Conservation (phyloP, 2,113 vertebrate genomes). For the Centropus unirufus region DNA sequence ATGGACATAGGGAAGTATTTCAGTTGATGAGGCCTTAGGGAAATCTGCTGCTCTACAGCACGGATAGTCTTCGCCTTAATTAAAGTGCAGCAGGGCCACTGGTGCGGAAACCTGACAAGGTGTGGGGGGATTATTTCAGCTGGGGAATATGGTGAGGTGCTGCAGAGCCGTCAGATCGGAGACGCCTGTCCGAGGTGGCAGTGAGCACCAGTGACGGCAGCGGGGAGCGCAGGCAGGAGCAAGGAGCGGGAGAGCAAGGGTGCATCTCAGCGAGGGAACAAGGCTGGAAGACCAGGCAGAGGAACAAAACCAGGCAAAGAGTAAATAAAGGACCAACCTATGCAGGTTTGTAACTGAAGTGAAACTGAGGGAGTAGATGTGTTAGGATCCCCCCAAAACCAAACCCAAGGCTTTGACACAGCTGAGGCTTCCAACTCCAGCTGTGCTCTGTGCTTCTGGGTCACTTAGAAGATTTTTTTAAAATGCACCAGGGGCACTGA, state of each 20-base stretch:
- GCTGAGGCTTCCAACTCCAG: not conserved
- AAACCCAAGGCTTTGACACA: not conserved
- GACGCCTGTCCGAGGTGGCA: not conserved
- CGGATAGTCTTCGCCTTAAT: conserved; percentile 22
- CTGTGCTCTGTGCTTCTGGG: not conserved
- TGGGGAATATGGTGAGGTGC: not conserved
- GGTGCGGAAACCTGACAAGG: not conserved
- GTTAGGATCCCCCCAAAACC: not conserved
- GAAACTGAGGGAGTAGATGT: not conserved
- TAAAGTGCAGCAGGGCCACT: conserved; percentile 2
- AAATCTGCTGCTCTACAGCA: not conserved
- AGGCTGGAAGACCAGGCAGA: not conserved
- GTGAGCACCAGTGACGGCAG: rapidly evolving
- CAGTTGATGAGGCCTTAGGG: not conserved
- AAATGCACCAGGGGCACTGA: not conserved
- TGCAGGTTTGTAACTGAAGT: not conserved
- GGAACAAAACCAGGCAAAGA: not conserved
- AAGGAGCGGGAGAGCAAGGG: not conserved
- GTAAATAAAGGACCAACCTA: not conserved
- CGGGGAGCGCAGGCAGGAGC: not conserved
- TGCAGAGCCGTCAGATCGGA: rapidly evolving
- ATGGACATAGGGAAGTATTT: not conserved
- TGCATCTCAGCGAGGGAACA: not conserved
- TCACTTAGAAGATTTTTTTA: not conserved
- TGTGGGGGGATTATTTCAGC: not conserved